Base-by-base conservation (phyloP, 2,797 vertebrate species). In the Pteronotus mesoamericanus region DNA sequence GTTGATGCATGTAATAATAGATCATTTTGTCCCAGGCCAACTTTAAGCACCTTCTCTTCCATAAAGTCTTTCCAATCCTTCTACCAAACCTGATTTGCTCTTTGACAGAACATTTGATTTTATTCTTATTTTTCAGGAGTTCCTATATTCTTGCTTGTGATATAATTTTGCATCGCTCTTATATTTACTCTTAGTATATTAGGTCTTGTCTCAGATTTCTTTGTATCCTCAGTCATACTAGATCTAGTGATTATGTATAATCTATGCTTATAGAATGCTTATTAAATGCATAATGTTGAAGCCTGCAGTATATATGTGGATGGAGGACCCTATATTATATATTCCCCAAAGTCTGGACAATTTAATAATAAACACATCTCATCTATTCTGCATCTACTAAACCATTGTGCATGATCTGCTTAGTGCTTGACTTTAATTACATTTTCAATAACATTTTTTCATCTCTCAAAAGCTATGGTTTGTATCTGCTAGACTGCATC, bases 391-490 rank as follows among this genome's bases (percentile, higher is more conserved):
- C 88, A 78, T 80, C 84, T 22, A 48, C 66, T 93, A 82, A 88
- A 55, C 24, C 48, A 90, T 66, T 96, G 86, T 84, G 57, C 26
- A 48, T 3, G 55, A 89, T 75, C 12, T 34, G 89, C 75, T 90
- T 74, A 85, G 71, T 61, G 72, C 94, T 94, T 96, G 80, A 90
- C 68, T 97, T 97, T 91, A 95, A 59, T 95, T 97, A 95, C 15
- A 85, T 91, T 95, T 96, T 93, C 68, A 86, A 75, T 77, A 92
- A 69, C 80, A 57, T 92, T 95, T 90, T 39, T 85, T 89, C 72
- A 95, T 95, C 51, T 93, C 66, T 96, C 86, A 59, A 69, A 87
- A 84, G 53, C 57, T 92, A 37, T 74, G 69, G 53, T 94, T 96
- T 95, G 34, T 90, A 69, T 82, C 84, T 87, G 83, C 75, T 93